phyloP scores from a whole-genome alignment of 2,113 vertebrate genomes.

The Lanius collurio region DNA sequence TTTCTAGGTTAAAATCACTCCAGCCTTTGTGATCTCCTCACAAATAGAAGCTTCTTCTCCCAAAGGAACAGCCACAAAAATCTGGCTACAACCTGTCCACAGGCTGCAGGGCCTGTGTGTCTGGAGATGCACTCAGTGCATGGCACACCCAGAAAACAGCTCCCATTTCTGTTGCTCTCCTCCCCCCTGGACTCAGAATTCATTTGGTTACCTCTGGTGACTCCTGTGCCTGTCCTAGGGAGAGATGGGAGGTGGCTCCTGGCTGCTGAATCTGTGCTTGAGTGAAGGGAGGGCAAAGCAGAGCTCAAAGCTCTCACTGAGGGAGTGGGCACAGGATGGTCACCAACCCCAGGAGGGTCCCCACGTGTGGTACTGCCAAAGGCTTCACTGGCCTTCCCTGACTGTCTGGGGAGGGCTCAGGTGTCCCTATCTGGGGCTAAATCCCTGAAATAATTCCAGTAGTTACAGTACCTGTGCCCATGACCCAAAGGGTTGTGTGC shows the following conservation, averaged over 20 bases:
- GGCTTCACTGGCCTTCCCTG: neutral
- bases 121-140: neutral
- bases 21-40: neutral
- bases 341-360: neutral
- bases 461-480: neutral
- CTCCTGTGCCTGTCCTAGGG: neutral
- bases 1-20: conserved; percentile 18
- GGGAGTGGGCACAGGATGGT: neutral
- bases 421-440: neutral
- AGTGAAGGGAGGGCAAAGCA: neutral
- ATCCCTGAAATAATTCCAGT: neutral
- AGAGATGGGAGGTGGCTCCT: neutral
- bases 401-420: neutral
- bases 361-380: neutral
- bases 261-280: neutral
- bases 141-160: neutral
- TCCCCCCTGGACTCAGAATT: neutral
- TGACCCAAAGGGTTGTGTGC: neutral
- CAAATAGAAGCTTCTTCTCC: conserved; percentile 20
- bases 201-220: neutral
- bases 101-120: neutral
- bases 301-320: neutral
- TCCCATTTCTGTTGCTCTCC: neutral
- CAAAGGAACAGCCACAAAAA: neutral
- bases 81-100: neutral